Conservation (phyloP, 1,140 invertebrate genomes). For the Nasonia vitripennis region DNA sequence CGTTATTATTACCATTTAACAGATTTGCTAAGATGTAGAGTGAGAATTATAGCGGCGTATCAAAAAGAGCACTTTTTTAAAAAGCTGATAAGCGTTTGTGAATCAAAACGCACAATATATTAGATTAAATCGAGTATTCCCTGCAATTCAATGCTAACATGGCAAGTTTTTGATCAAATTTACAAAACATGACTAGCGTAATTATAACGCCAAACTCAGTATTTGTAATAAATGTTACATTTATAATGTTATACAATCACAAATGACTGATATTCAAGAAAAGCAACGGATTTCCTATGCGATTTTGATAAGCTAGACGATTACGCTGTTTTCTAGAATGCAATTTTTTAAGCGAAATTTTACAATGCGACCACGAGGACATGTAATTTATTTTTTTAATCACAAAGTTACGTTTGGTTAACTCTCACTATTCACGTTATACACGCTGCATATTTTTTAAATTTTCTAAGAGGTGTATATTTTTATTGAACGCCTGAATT, state of each 20-base stretch:
- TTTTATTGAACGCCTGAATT: slow-evolving; percentile 30
- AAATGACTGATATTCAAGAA: slow-evolving; percentile 30
- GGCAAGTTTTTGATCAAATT: slow-evolving; percentile 15
- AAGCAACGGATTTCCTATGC: slow-evolving; percentile 12
- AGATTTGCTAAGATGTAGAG: background rate
- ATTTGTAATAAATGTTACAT: slow-evolving; percentile 38
- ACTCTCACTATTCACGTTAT: background rate
- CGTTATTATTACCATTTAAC: slow-evolving; percentile 2
- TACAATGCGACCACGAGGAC: background rate
- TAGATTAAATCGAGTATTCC: slow-evolving; percentile 46
- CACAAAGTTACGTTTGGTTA: slow-evolving; percentile 7
- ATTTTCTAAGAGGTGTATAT: slow-evolving; percentile 39
- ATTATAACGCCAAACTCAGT: slow-evolving; percentile 29
- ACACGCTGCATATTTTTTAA: slow-evolving; percentile 17
- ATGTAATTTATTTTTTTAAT: background rate
- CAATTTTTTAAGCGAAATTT: slow-evolving; percentile 15
- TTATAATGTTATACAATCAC: slow-evolving; percentile 7
- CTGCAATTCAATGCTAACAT: slow-evolving; percentile 51
- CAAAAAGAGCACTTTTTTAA: background rate
- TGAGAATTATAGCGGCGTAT: background rate
- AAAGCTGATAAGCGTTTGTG: background rate
- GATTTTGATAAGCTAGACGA: background rate
- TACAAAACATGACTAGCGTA: slow-evolving; percentile 31
- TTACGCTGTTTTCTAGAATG: background rate
- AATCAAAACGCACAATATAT: slow-evolving; percentile 46